Evolutionary conservation across 2,797 vertebrate genomes (phyloP).

Genomic region (Catamblyrhynchus diadema): DNA sequence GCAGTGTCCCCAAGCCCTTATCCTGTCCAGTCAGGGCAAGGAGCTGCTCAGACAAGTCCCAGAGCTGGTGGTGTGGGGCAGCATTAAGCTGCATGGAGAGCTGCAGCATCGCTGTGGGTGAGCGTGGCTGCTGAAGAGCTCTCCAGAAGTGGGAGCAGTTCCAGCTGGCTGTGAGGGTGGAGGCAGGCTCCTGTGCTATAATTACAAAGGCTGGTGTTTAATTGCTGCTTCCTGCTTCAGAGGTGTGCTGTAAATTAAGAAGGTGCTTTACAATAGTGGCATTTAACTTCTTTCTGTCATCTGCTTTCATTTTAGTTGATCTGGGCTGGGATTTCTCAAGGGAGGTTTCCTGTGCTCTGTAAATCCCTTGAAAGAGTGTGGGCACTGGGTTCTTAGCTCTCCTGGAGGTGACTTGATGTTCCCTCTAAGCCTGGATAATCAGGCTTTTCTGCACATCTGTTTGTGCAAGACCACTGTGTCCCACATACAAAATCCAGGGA

Average conservation of each 20-base stretch:
- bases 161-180: not conserved
- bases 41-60: not conserved
- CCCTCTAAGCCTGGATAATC: not conserved
- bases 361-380: not conserved
- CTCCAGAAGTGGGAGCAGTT: not conserved
- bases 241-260: not conserved
- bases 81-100: not conserved
- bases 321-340: not conserved
- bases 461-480: not conserved
- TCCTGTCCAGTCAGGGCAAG: not conserved
- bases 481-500: not conserved
- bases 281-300: not conserved
- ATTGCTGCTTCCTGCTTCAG: not conserved
- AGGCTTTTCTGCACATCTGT: not conserved
- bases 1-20: not conserved
- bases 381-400: not conserved
- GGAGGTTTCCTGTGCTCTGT: not conserved
- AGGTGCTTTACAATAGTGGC: not conserved
- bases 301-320: not conserved
- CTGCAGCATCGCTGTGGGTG: not conserved
- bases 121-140: not conserved
- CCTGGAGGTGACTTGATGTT: not conserved
- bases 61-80: not conserved
- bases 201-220: not conserved
- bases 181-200: not conserved